phyloP scores from a whole-genome alignment of 2,113 vertebrate species.

The Sylvietta virens region DNA sequence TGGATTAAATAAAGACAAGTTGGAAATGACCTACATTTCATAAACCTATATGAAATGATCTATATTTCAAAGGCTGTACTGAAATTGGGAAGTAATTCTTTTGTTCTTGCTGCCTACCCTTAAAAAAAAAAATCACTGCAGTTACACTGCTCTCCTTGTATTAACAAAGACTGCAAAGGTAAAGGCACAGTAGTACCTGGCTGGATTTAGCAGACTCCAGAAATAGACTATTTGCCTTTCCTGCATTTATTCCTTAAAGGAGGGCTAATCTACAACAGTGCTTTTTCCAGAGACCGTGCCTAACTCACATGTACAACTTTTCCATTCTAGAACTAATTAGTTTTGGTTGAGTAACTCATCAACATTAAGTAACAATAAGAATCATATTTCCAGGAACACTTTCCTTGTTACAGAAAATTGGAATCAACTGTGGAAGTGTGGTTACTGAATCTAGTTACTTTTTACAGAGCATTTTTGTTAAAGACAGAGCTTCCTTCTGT shows the following conservation, averaged over 20 bases:
- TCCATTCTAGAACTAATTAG: constrained; percentile 42
- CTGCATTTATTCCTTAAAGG: background rate
- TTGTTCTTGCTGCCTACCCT: background rate
- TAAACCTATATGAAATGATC: no score
- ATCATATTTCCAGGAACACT: constrained; percentile 47
- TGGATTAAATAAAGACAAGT: background rate
- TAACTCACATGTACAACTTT: background rate
- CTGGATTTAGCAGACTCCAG: background rate
- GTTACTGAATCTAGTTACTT: background rate
- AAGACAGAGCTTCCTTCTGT: background rate
- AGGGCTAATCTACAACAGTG: background rate
- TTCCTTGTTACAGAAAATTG: constrained; percentile 39
- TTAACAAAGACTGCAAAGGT: background rate
- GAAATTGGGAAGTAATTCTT: background rate
- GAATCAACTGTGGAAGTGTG: constrained; percentile 16
- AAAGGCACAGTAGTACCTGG: background rate
- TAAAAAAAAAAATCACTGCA: background rate
- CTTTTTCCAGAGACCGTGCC: background rate
- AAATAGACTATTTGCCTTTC: background rate
- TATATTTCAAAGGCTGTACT: background rate
- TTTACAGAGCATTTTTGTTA: background rate
- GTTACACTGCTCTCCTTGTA: background rate
- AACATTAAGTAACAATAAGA: constrained; percentile 45
- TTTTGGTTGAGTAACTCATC: constrained; percentile 49
- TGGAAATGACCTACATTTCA: background rate